phyloP scores from a whole-genome alignment of 1,140 invertebrate genomes.

The Delia radicum region DNA sequence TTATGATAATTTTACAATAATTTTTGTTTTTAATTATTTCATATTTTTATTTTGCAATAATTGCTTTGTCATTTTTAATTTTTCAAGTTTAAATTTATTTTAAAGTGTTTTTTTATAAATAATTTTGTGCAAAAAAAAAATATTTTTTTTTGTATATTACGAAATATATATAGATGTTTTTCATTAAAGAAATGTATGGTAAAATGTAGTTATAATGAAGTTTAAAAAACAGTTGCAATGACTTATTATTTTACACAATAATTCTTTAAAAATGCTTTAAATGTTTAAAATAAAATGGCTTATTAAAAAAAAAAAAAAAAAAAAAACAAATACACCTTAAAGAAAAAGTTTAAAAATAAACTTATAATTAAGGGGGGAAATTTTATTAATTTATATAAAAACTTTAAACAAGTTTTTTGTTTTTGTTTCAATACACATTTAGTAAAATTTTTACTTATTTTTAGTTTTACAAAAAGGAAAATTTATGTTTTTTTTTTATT shows the following conservation, averaged over 20 bases:
- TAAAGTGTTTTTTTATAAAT: background rate
- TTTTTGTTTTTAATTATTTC: background rate
- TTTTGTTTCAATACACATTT: background rate
- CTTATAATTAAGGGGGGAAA: background rate
- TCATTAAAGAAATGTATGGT: background rate
- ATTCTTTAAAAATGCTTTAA: background rate
- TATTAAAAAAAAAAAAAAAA: slow-evolving; percentile 6
- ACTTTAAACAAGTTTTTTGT: background rate
- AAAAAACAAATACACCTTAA: background rate
- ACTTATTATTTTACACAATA: background rate
- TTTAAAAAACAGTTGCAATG: background rate
- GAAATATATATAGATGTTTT: background rate
- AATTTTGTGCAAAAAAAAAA: slow-evolving; percentile 16
- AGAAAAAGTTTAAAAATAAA: background rate
- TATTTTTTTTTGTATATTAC: background rate
- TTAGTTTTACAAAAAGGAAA: background rate
- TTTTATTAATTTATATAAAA: background rate
- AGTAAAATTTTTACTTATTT: background rate
- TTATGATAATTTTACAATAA: slow-evolving; percentile 2
- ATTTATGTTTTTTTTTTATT: background rate
- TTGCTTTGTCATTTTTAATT: slow-evolving; percentile 13
- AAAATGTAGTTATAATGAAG: background rate
- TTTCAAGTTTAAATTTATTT: background rate
- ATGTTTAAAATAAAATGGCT: background rate
- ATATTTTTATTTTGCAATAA: slow-evolving; percentile 17